These are phyloP conservation scores for Conops quadrifasciatus DNA, from an alignment of 2,888 invertebrate species.

Conservation along the genomic window DNA sequence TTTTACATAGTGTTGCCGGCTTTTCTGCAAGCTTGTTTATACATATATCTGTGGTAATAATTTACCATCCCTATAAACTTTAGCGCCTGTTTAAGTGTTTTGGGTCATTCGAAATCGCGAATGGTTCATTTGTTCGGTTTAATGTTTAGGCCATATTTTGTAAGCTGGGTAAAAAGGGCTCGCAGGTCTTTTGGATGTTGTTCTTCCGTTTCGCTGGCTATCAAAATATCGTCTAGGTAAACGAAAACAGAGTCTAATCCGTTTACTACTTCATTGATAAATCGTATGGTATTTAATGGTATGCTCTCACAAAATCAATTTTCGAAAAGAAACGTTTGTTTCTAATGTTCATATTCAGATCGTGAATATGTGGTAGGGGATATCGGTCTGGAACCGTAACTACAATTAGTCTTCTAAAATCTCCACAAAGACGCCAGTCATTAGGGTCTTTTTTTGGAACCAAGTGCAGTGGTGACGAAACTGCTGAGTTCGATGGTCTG, in stretches of 20 bases:
- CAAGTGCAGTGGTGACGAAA: constrained; percentile 12
- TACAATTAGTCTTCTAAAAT: constrained; percentile 13
- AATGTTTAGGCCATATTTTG: constrained; percentile 14
- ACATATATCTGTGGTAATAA: constrained; percentile 3
- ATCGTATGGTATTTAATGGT: too few species aligned
- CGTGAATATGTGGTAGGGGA: constrained; percentile 21
- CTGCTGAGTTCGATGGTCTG: constrained; percentile 13
- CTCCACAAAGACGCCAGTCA: constrained; percentile 30
- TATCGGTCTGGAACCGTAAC: constrained; percentile 6
- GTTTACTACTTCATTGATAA: constrained; percentile 24
- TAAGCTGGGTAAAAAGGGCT: background rate
- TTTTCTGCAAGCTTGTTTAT: background rate
- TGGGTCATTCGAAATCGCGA: background rate
- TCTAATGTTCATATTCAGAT: constrained; percentile 8
- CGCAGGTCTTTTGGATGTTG: too few species aligned
- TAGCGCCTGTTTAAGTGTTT: background rate
- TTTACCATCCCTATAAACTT: constrained; percentile 2
- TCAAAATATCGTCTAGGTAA: constrained; percentile 30
- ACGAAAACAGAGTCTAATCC: constrained; percentile 30
- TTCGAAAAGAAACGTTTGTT: background rate
- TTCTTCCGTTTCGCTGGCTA: background rate
- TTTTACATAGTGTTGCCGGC: background rate
- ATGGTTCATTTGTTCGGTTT: constrained; percentile 23
- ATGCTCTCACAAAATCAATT: background rate
- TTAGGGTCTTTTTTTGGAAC: constrained; percentile 30